Base-by-base conservation (phyloP, 1,140 invertebrate species). In the Holotrichia oblita region DNA sequence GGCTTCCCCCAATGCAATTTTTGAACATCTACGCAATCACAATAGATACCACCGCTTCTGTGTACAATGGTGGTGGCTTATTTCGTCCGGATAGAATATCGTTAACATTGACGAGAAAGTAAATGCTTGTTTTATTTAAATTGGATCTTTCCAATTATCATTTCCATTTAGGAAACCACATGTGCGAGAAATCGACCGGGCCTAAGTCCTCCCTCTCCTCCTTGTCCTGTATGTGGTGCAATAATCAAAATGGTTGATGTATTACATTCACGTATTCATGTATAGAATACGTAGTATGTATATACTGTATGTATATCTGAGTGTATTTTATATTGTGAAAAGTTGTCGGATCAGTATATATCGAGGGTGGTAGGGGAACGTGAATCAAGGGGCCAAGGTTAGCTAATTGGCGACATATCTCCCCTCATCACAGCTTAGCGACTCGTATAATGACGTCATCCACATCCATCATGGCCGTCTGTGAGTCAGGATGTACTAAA, bases 331-430 rank as follows among this genome's bases (percentile, higher is more conserved):
- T 69, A 69, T 69, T 9, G 61, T 69, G 61, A 73, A 73, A 79
- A 79, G 78, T 73, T 79, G 78, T 40, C 48, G 73, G 59, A 14
- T 40, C 77, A 77, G 75, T 74, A 69, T 69, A 69, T 69, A 69
- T 73, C n/a, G 64, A 40, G 40, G 76, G 48, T 61, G 76, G 44
- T 76, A 40, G 69, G 64, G 76, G 79, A 74, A 69, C 12, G 55
- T 64, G 72, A 55, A 77, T 78, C 76, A 78, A 69, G 69, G 77
- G 79, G 69, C 79, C 79, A 80, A 80, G 79, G 79, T 77, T 78
- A 80, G 76, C 79, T 80, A 80, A 80, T 80, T 80, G 79, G 73
- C 76, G 75, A 78, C 79, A 80, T 80, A 73, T 80, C 77, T 80
- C 76, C 79, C 79, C 79, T 77, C 74, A 76, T 77, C 75, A 73